Evolutionary conservation across 2,797 vertebrate species (phyloP).

Genomic region (Pogonophryne albipinna): DNA sequence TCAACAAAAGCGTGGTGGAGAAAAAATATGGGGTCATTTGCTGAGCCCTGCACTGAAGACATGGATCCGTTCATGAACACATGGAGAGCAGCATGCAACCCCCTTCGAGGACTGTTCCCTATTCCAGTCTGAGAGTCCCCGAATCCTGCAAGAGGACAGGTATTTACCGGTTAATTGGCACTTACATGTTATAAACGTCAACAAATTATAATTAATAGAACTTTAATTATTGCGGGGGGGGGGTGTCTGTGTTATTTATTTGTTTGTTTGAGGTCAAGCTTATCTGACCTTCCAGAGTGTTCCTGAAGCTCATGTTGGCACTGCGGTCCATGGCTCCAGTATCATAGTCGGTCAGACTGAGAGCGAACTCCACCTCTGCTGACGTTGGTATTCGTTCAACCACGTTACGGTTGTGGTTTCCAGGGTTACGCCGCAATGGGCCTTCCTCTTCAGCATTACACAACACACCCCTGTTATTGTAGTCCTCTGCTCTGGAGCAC

Average conservation of each 20-base stretch:
- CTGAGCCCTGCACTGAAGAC: conserved; percentile 94
- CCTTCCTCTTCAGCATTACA: conserved; percentile 89
- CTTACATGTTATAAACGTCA: not conserved
- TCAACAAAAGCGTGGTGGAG: conserved; percentile 95
- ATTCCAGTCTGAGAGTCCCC: conserved; percentile 88
- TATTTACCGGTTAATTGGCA: not conserved
- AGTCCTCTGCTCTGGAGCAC: conserved; percentile 88
- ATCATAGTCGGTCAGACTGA: conserved; percentile 90
- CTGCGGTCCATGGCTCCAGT: conserved; percentile 90
- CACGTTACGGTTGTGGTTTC: conserved; percentile 87
- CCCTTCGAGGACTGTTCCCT: conserved; percentile 83
- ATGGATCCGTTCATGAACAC: conserved; percentile 97
- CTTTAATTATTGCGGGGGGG: too few relatives aligned
- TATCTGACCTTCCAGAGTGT: conserved; percentile 93
- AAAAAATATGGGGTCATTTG: conserved; percentile 95
- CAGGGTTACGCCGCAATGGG: conserved; percentile 90
- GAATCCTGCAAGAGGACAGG: conserved; percentile 84
- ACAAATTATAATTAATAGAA: too few relatives aligned
- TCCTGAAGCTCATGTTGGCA: conserved; percentile 96
- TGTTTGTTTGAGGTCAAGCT: not conserved
- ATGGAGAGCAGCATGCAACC: conserved; percentile 92
- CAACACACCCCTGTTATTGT: conserved; percentile 87
- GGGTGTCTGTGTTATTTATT: not conserved
- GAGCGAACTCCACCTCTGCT: conserved; percentile 91
- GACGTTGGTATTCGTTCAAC: conserved; percentile 90